Evolutionary conservation across 1,140 invertebrate genomes (phyloP).

Genomic region (Drosophila biarmipes): DNA sequence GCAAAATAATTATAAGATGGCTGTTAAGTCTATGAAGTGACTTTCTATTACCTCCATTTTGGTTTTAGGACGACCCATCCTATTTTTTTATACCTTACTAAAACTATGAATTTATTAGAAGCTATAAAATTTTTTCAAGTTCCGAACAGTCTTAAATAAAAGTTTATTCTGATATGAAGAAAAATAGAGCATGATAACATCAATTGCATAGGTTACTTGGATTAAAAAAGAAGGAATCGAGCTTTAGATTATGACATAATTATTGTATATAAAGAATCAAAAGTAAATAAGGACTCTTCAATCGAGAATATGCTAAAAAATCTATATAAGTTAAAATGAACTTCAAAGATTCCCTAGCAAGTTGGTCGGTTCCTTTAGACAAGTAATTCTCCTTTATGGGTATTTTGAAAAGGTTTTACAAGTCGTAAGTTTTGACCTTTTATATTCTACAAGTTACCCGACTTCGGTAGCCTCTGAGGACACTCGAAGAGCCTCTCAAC

Average conservation of each 20-base stretch:
- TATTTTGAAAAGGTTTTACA: too few relatives aligned
- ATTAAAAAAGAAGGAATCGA: too few relatives aligned
- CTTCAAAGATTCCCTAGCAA: too few relatives aligned
- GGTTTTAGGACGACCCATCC: neutral
- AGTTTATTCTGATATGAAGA: neutral
- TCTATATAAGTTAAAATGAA: too few relatives aligned
- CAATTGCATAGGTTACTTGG: neutral
- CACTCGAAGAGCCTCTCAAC: neutral
- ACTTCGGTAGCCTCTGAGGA: neutral
- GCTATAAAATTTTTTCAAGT: neutral
- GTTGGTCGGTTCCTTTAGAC: too few relatives aligned
- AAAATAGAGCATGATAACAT: neutral
- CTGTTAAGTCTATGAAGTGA: neutral
- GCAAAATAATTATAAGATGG: neutral
- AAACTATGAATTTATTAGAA: neutral
- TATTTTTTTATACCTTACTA: neutral
- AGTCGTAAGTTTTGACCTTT: too few relatives aligned
- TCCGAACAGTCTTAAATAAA: neutral
- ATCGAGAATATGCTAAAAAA: too few relatives aligned
- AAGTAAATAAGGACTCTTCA: too few relatives aligned
- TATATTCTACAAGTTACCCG: neutral
- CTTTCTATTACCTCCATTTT: neutral
- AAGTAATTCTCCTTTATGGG: too few relatives aligned
- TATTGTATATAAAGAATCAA: too few relatives aligned
- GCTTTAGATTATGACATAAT: too few relatives aligned